A percentile compares a stretch with the other conserved stretches of the same genome.
These are phyloP conservation scores for Euplagia quadripunctaria DNA, from an alignment of 2,888 invertebrate genomes.

Conservation along the genomic window DNA sequence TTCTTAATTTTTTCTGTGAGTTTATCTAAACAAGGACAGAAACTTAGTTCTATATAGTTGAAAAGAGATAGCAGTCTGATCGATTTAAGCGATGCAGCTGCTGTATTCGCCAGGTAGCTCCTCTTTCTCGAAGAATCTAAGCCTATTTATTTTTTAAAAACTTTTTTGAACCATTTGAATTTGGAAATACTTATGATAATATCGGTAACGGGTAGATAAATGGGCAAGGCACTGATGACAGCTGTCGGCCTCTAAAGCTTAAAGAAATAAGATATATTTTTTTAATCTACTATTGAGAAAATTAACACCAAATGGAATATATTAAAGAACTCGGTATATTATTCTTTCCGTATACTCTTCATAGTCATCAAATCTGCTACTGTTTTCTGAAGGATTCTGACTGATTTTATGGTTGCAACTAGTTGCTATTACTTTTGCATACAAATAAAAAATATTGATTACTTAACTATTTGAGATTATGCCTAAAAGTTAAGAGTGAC, in stretches of 20 bases:
- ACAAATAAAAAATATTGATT: too few relatives aligned
- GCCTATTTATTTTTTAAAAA: conserved; percentile 67
- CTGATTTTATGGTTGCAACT: too few relatives aligned
- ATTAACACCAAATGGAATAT: not conserved
- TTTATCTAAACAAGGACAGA: conserved; percentile 67
- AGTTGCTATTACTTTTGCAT: too few relatives aligned
- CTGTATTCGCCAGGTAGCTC: conserved; percentile 76
- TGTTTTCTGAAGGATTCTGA: too few relatives aligned
- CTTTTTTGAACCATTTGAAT: conserved; percentile 50
- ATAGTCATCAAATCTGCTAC: not conserved
- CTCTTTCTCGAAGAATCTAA: conserved; percentile 66
- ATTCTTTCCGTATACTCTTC: not conserved
- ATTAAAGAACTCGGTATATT: not conserved
- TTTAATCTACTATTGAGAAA: not conserved
- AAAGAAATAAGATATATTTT: conserved; percentile 11
- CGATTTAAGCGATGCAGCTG: conserved; percentile 82
- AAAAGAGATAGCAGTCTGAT: conserved; percentile 66
- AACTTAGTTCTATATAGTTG: conserved; percentile 33
- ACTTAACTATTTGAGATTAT: too few relatives aligned
- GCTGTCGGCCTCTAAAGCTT: conserved; percentile 28
- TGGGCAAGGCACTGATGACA: conserved; percentile 16
- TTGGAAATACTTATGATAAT: conserved; percentile 51
- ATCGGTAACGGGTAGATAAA: conserved; percentile 40
- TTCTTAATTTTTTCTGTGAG: conserved; percentile 53
- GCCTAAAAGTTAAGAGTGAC: too few relatives aligned